Evolutionary conservation across 1,140 invertebrate genomes (phyloP).

Genomic region (Diabrotica virgifera): DNA sequence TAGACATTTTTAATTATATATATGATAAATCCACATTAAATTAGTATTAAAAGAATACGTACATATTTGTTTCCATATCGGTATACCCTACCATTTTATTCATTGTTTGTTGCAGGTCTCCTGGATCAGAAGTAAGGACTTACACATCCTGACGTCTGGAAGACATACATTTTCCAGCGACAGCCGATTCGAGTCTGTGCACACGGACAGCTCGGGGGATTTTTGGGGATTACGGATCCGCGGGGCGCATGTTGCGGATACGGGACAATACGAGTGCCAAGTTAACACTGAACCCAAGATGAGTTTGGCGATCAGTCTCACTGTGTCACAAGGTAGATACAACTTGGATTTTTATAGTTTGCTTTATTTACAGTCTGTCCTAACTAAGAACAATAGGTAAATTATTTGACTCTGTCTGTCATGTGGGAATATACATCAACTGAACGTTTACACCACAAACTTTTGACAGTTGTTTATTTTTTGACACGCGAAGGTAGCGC

Average conservation of each 20-base stretch:
- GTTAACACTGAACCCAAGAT: conserved; percentile 79
- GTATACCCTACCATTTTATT: no score
- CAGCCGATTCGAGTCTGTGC: conserved; percentile 60
- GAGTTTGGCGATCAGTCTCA: conserved; percentile 64
- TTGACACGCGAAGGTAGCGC: no score
- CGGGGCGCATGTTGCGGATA: conserved; percentile 61
- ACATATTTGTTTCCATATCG: no score
- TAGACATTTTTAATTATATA: no score
- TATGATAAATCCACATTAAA: no score
- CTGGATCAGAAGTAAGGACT: conserved; percentile 70
- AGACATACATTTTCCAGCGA: conserved; percentile 69
- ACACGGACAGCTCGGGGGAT: conserved; percentile 52
- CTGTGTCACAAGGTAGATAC: conserved; percentile 39
- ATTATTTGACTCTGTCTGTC: no score
- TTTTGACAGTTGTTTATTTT: no score
- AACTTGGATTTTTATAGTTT: background rate
- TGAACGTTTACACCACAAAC: no score
- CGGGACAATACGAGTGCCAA: conserved; percentile 75
- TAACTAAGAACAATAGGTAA: no score
- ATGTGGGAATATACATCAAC: no score
- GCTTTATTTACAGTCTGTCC: no score
- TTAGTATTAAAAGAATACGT: no score
- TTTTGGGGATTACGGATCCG: conserved; percentile 69
- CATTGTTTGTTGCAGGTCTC: conserved; percentile 60
- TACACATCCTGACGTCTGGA: conserved; percentile 72